Base-by-base conservation (phyloP, 2,113 vertebrate genomes). In the Crocuta crocuta region DNA sequence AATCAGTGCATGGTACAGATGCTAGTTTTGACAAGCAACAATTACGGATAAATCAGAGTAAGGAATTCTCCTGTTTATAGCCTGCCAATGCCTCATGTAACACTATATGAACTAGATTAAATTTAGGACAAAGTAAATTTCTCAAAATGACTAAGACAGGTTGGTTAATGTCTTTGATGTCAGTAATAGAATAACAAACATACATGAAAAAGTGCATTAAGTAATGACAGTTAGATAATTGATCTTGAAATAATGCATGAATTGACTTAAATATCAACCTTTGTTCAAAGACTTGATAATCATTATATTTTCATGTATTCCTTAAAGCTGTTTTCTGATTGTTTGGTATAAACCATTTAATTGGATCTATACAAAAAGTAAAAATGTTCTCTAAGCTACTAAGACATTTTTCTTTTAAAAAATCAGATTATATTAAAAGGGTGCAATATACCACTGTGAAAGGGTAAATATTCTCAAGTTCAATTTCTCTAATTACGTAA, bases 81-180 rank as follows among this genome's bases (percentile, higher is more conserved):
- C 23, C 21, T 97, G 19, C 39, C 79, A 63, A 65, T 89, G 24
- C 79, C 50, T 97, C 92, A 86, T 92, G 82, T 76, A 95, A 76
- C 11, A 74, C 58, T 85, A 53, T 19, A 85, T 70, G 79, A 74
- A 74, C 83, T 78, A 81, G 50, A 76, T 45, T 76, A 89, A 92
- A 84, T 76, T 94, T 89, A 94, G 28, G 61, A 70, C 23, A 70
- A 35, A 85, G 55, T 61, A 35, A 35, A 86, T 94, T 74, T 85
- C 43, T 85, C n/a, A 92, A 92, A 95, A n/a, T 43, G 48, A 68
- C 4, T 68, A 74, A 31, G 21, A 79, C 28, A 71, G 9, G 53
- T 68, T 81, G n/a, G 21, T 89, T 89, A 81, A 89, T 80, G 43
- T 39, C 35, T 89, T 79, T 81, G 73, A 76, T 76, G n/a, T 73